Percentiles rank a stretch among this genome's conserved stretches.
These are phyloP conservation scores for Dryomyza anilis DNA, from an alignment of 2,888 invertebrate species.

Conservation along the genomic window DNA sequence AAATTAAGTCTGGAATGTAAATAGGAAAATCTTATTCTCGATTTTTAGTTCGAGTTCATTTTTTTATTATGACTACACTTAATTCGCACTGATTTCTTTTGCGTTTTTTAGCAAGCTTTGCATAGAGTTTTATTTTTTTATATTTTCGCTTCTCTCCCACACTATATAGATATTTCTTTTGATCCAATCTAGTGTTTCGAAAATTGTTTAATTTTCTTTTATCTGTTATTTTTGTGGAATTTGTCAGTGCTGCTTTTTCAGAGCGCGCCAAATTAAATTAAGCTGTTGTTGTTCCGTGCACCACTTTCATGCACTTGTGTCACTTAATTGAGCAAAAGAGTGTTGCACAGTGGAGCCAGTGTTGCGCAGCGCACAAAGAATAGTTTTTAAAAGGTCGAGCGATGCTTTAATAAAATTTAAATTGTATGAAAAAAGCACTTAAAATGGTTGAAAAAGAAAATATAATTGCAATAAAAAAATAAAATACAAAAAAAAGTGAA, in stretches of 20 bases:
- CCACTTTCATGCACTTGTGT: conserved; percentile 6
- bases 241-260: not conserved
- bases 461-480: not conserved
- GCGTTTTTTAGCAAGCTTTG: not conserved
- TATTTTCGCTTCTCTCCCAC: not conserved
- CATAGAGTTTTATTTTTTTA: not conserved
- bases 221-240: not conserved
- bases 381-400: not conserved
- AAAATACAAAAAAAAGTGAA: not conserved
- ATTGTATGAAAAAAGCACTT: no score
- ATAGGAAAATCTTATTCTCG: no score
- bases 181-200: not conserved
- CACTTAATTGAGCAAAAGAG: conserved; percentile 9
- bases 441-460: no score
- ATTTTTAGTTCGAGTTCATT: no score
- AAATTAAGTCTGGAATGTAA: no score
- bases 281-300: not conserved
- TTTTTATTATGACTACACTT: no score
- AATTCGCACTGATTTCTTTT: no score
- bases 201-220: not conserved
- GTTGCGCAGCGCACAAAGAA: not conserved
- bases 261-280: not conserved
- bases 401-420: no score
- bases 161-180: not conserved
- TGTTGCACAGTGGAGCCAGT: not conserved